Percentiles rank a stretch among this genome's conserved stretches.
These are phyloP conservation scores for Syritta pipiens DNA, from an alignment of 2,888 invertebrate genomes.

Conservation along the genomic window DNA sequence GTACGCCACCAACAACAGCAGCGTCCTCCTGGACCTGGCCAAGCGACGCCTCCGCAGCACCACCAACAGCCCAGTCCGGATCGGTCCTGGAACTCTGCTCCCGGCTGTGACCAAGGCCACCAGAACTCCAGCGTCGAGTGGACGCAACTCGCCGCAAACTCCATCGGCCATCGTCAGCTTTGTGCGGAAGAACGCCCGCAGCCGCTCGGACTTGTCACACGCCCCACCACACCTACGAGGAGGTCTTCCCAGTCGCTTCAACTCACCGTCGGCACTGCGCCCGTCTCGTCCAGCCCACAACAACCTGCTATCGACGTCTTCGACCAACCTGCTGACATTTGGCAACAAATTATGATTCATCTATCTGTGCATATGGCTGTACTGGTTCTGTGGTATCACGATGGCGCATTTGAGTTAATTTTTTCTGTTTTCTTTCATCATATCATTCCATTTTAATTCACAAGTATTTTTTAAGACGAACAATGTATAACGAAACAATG, in stretches of 20 bases:
- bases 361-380: constrained; percentile 63
- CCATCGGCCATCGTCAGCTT: constrained; percentile 54
- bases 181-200: constrained; percentile 62
- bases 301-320: constrained; percentile 57
- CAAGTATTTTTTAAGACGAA: constrained; percentile 54
- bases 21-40: constrained; percentile 55
- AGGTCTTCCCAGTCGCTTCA: constrained; percentile 50
- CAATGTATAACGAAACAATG: constrained; percentile 44
- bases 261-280: constrained; percentile 68
- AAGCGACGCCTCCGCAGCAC: constrained; percentile 65
- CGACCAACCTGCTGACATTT: constrained; percentile 58
- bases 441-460: constrained; percentile 63
- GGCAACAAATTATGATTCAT: constrained; percentile 70
- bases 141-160: constrained; percentile 47
- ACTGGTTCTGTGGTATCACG: constrained; percentile 51
- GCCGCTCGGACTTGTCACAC: constrained; percentile 69
- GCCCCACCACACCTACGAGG: constrained; percentile 45
- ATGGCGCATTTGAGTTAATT: constrained; percentile 39
- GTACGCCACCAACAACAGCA: constrained; percentile 43
- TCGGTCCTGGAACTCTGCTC: constrained; percentile 38
- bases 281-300: constrained; percentile 47
- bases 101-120: constrained; percentile 23
- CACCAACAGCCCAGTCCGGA: constrained; percentile 60
- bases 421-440: constrained; percentile 50
- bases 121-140: constrained; percentile 38